Percentiles rank a stretch among this genome's conserved stretches.
Conservation (phyloP, 35 echinoderm and acorn worm genomes). For the Apostichopus californicus region DNA sequence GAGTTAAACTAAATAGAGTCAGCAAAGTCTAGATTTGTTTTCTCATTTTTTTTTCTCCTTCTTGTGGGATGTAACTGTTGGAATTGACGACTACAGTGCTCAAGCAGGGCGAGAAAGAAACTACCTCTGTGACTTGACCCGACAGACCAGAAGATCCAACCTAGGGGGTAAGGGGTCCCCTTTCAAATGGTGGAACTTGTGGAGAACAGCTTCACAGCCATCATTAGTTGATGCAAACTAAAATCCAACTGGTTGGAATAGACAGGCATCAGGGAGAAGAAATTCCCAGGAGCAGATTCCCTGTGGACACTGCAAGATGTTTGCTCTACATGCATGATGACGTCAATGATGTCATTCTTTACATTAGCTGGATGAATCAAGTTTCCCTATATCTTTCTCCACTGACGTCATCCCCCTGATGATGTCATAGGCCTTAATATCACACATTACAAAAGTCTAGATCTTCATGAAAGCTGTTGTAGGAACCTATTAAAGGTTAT, state of each 20-base stretch:
- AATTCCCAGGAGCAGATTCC: not conserved
- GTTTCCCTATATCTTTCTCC: not conserved
- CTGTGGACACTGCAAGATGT: not conserved
- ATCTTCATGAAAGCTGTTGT: no score
- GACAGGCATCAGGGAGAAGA: not conserved
- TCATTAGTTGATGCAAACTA: not conserved
- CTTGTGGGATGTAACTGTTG: not conserved
- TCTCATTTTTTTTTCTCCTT: not conserved
- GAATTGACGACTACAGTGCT: not conserved
- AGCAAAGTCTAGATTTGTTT: not conserved
- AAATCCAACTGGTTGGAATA: not conserved
- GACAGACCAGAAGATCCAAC: not conserved
- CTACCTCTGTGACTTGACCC: not conserved
- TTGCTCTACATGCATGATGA: not conserved
- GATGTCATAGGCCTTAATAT: not conserved
- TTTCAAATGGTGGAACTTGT: not conserved
- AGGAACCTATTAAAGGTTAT: no score
- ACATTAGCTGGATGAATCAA: not conserved
- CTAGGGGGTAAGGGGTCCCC: not conserved
- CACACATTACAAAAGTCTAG: no score
- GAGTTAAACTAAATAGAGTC: not conserved
- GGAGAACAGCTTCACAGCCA: not conserved
- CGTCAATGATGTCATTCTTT: not conserved
- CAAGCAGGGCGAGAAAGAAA: not conserved
- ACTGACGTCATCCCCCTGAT: not conserved